These are phyloP conservation scores for Pungitius pungitius DNA, from an alignment of 2,113 vertebrate species.

Conservation along the genomic window DNA sequence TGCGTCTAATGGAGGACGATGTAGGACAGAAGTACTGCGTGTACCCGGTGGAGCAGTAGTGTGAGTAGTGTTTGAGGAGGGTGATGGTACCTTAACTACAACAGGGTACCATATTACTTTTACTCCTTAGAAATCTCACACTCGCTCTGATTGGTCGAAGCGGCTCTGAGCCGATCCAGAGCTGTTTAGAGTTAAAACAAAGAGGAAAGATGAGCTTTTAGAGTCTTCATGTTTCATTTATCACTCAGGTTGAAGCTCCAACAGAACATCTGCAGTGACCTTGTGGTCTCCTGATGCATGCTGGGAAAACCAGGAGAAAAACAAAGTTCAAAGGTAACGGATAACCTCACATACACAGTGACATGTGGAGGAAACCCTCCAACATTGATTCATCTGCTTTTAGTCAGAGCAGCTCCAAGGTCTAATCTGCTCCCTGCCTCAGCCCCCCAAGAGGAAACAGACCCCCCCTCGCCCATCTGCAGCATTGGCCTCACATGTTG, in stretches of 20 bases:
- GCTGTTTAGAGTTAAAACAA: too few relatives aligned
- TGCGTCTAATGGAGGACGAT: background rate
- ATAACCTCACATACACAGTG: too few relatives aligned
- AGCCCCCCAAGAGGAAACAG: background rate
- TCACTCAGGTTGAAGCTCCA: too few relatives aligned
- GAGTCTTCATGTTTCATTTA: background rate
- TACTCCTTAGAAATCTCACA: too few relatives aligned
- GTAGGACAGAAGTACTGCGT: background rate
- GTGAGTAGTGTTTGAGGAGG: too few relatives aligned
- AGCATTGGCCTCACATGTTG: background rate
- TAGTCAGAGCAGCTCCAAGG: background rate
- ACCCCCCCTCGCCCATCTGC: background rate
- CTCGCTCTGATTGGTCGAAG: slow-evolving; percentile 7
- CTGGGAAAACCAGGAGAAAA: too few relatives aligned
- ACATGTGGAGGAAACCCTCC: background rate
- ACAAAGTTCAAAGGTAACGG: too few relatives aligned
- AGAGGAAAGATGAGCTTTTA: slow-evolving; percentile 10
- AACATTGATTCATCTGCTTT: background rate
- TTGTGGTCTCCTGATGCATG: too few relatives aligned
- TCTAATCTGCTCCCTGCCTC: background rate
- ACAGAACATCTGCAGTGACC: too few relatives aligned
- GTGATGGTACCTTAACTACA: too few relatives aligned
- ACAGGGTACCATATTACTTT: too few relatives aligned
- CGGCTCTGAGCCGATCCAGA: background rate
- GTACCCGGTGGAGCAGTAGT: too few relatives aligned